A percentile compares a stretch with the other conserved stretches of the same genome.
Conservation (phyloP, 2,888 invertebrate species). For the Vesta saturnalis region DNA sequence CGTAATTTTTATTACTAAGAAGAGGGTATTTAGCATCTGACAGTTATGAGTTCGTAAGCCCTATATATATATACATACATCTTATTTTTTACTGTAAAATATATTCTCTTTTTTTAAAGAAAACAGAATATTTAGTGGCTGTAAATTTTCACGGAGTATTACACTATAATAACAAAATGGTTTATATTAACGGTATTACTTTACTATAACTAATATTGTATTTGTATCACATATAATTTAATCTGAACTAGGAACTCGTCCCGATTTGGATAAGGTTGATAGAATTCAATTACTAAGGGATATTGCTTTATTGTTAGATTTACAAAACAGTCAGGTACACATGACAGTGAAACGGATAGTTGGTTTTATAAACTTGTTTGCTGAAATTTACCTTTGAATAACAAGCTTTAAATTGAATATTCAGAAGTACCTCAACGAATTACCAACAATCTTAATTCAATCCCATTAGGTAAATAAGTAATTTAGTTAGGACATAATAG, state of each 20-base stretch:
- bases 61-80: not conserved
- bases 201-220: not conserved
- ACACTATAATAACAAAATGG: not conserved
- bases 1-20: conserved; percentile 17
- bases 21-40: conserved; percentile 17
- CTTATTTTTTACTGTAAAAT: conserved; percentile 7
- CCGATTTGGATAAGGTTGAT: not conserved
- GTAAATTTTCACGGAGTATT: not conserved
- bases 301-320: not conserved
- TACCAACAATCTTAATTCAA: too few relatives aligned
- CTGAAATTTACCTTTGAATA: conserved; percentile 1
- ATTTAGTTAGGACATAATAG: not conserved
- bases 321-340: not conserved
- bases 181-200: not conserved
- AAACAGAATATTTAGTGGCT: not conserved
- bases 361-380: not conserved
- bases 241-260: too few relatives aligned
- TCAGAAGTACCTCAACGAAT: not conserved
- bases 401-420: not conserved
- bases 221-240: not conserved
- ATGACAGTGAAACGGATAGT: not conserved
- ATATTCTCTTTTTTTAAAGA: not conserved
- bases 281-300: not conserved
- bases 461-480: too few relatives aligned
- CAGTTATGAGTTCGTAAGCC: conserved; percentile 24